Evolutionary conservation across 1,140 invertebrate species (phyloP), one percentile per base, ranked within the genome.

Genomic region (Drosophila watanabei): DNA sequence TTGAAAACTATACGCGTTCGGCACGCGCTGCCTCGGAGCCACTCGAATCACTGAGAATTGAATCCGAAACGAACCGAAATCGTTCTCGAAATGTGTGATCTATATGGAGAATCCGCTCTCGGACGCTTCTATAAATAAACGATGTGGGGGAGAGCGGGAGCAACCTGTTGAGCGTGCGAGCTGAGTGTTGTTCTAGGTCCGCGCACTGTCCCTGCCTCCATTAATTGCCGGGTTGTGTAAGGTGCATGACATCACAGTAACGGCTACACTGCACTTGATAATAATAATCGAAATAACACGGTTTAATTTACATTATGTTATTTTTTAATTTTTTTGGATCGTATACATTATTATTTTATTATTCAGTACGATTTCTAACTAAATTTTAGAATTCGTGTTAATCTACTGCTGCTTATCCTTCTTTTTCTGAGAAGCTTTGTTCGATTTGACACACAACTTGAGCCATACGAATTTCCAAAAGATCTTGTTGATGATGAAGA

Each of bases 391-490:
- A 41, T 58, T 76, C 24, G 14, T 43, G 5, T 51, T 24, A 46
- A 20, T 18, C 28, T 89, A 89, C 16, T 90, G 56, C 56, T 85
- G 90, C 49, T 89, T 89, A 11, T 82, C 70, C 61, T 89, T 88
- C 49, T 83, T 66, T n/a, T 79, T 82, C 35, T 69, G 58, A 5
- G 65, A 8, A 14, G 33, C 18, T 52, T 81, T 85, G 30, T 79
- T 79, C 33, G 80, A 59, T 41, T 68, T 68, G 20, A 37, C 81
- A 28, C 54, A 89, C 14, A 68, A 35, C 24, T 85, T 89, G 0
- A 57, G 41, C 48, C 70, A 85, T 13, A 85, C 5, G 24, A 79
- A 90, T 13, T 72, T 89, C 28, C 77, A 37, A n/a, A 89, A 57
- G n/a, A 68, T 51, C n/a, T 75, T 75, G 30, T 57, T 90, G 13